phyloP scores from a whole-genome alignment of 2,113 vertebrate genomes.

The Aspiorhynchus laticeps region DNA sequence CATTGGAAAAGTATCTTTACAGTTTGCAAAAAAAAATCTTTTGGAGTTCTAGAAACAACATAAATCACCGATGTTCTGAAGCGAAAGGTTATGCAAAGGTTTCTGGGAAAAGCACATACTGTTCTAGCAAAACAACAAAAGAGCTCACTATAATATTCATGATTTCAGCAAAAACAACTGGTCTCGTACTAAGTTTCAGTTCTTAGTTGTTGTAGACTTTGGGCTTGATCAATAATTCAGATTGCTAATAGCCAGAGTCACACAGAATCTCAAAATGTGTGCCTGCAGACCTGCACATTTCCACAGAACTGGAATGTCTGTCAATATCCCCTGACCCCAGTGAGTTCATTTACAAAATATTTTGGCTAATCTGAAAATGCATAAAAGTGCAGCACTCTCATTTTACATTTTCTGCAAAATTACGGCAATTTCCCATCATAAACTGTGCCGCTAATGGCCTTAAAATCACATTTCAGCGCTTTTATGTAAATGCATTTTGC shows the following conservation, averaged over 20 bases:
- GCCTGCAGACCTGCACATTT: background rate
- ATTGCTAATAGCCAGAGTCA: background rate
- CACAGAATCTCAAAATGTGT: background rate
- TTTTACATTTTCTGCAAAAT: background rate
- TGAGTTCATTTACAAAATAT: background rate
- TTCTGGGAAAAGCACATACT: slow-evolving; percentile 31
- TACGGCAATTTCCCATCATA: background rate
- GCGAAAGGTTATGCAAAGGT: background rate
- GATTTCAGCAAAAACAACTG: slow-evolving; percentile 29
- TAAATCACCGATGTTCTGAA: slow-evolving; percentile 12
- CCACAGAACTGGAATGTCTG: background rate
- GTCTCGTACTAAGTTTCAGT: background rate
- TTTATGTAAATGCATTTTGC: background rate
- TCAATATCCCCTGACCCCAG: background rate
- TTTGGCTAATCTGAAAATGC: background rate
- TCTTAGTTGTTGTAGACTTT: background rate
- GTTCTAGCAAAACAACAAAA: background rate
- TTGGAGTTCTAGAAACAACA: slow-evolving; percentile 35
- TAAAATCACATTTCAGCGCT: background rate
- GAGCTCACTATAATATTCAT: slow-evolving; percentile 14
- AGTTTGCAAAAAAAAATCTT: slow-evolving; percentile 49
- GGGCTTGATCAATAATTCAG: slow-evolving; percentile 3
- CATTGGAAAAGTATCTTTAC: background rate
- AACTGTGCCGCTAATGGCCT: background rate
- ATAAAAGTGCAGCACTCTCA: background rate